Evolutionary conservation across 2,797 vertebrate genomes (phyloP), one percentile per base, ranked within the genome.

Genomic region (Neosalanx taihuensis): DNA sequence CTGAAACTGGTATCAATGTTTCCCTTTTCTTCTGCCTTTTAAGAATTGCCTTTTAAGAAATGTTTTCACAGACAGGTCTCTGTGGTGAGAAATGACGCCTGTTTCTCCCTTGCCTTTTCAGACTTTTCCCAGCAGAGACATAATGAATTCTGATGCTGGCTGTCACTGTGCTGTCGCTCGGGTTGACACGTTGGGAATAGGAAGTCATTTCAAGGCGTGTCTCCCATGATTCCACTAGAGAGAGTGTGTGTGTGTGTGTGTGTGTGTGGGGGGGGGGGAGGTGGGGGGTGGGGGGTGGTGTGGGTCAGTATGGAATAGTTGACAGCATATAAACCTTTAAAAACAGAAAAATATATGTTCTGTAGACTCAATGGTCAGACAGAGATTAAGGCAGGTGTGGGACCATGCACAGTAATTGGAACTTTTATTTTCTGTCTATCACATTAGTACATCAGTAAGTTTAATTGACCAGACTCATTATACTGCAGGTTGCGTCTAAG

Each of bases 71-170:
- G 83, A 86, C 87, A 83, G 76, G 71, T 72, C 69, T 85, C 46
- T 10, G 77, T 57, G 69, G 76, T 69, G 74, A 88, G 85, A 85
- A 77, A 82, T 67, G 79, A 72, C 17, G 78, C 65, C 72, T 74
- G 70, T 74, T 70, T 77, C 84, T 85, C 72, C 49, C 56, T 7
- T 63, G 77, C 70, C 80, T 70, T 72, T 77, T 71, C 70, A 84
- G 73, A 72, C 76, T 70, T 77, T 77, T 62, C 15, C 23, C 68
- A n/a, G 77, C 61, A 62, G 61, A 84, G 75, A 87, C 83, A 69
- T 89, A 86, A 90, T 88, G 80, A 84, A 87, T 74, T 83, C 80
- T 87, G 86, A 91, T 87, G 84, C 80, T 77, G 57, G 78, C 84
- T 85, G 87, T 89, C 86, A 86, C 71, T 15, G 65, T 12, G 76